phyloP scores from a whole-genome alignment of 2,113 vertebrate species.

The Tachysurus fulvidraco region DNA sequence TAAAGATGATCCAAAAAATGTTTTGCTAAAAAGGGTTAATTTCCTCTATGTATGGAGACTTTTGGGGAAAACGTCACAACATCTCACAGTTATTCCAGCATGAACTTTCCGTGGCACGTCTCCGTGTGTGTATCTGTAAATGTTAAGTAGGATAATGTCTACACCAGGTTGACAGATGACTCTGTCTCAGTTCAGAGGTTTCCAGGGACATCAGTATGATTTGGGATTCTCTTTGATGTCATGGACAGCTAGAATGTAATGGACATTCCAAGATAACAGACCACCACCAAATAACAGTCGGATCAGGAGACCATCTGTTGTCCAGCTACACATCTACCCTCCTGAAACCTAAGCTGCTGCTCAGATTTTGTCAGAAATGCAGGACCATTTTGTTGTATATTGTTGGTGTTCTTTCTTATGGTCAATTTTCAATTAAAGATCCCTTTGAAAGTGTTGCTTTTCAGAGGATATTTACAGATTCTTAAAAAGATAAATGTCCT shows the following conservation, averaged over 20 bases:
- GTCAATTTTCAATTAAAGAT: not conserved
- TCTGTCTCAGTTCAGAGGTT: constrained; percentile 39
- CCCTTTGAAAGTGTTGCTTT: not conserved
- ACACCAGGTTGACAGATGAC: constrained; percentile 17
- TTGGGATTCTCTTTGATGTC: constrained; percentile 46
- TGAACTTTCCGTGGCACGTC: not conserved
- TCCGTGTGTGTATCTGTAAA: not conserved
- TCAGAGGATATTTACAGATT: not conserved
- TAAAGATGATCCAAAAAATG: too few relatives aligned
- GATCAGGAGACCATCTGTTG: constrained; percentile 37
- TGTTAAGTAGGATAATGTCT: not conserved
- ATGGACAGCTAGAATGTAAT: constrained; percentile 47
- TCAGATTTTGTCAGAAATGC: not conserved
- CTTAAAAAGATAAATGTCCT: not conserved
- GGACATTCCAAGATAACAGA: constrained; percentile 46
- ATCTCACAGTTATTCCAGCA: not conserved
- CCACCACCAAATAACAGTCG: constrained; percentile 16
- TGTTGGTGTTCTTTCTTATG: not conserved
- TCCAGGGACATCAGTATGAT: constrained; percentile 49
- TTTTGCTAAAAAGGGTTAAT: too few relatives aligned
- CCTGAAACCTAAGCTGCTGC: not conserved
- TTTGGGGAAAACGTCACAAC: not conserved
- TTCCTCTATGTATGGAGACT: too few relatives aligned
- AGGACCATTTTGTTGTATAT: not conserved
- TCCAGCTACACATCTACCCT: not conserved